phyloP scores from a whole-genome alignment of 2,113 vertebrate species.

The Bubalus kerabau region DNA sequence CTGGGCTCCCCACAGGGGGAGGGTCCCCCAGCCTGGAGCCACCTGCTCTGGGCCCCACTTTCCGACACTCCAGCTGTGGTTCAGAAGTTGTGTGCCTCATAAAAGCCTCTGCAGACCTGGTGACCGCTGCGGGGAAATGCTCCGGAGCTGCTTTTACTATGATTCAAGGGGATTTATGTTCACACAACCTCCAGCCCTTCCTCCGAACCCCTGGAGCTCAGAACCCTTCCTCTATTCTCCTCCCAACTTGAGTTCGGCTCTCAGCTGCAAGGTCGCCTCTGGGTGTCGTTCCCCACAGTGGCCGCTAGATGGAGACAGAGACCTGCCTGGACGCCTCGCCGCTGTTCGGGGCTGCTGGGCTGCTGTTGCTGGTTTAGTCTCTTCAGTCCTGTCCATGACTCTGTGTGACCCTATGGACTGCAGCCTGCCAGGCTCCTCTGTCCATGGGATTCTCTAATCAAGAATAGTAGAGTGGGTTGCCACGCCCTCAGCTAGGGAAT shows the following conservation, averaged over 20 bases:
- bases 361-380: too few species aligned
- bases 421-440: too few species aligned
- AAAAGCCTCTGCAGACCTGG: not conserved
- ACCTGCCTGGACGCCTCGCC: not conserved
- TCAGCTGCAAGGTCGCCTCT: not conserved
- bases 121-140: not conserved
- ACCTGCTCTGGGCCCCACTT: not conserved
- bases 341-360: not conserved
- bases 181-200: not conserved
- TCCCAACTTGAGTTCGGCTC: not conserved
- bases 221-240: not conserved
- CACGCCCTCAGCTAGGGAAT: too few species aligned
- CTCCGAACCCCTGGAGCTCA: not conserved
- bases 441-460: too few species aligned
- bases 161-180: not conserved
- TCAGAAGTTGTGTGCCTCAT: not conserved
- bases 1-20: not conserved
- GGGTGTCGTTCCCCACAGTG: not conserved
- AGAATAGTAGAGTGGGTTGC: too few species aligned
- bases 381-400: not conserved
- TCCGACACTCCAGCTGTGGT: not conserved
- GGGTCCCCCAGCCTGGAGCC: not conserved
- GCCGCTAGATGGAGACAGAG: slow-evolving; percentile 1
- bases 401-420: too few species aligned
- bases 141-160: not conserved